Evolutionary conservation across 2,888 invertebrate species (phyloP).

Genomic region (Lacanobia oleracea): DNA sequence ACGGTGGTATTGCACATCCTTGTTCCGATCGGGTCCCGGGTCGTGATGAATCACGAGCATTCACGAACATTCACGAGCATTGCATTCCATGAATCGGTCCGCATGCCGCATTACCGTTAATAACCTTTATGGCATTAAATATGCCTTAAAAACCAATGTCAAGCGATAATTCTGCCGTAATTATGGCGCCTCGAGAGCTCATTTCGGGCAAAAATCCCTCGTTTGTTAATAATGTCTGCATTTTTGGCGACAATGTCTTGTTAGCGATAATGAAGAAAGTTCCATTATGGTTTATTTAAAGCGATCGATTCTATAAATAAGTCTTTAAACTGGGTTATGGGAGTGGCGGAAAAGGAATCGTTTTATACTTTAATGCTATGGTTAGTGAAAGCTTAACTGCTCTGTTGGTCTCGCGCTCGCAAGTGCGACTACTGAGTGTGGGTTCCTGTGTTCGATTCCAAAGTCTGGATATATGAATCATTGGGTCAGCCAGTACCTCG

Average conservation of each 20-base stretch:
- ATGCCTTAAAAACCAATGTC: slow-evolving; percentile 76
- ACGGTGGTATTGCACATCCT: slow-evolving; percentile 62
- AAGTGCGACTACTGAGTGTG: too few relatives aligned
- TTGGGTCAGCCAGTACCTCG: too few relatives aligned
- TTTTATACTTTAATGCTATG: background rate
- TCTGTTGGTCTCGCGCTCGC: too few relatives aligned
- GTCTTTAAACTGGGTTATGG: slow-evolving; percentile 24
- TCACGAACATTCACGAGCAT: slow-evolving; percentile 78
- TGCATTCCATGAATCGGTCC: slow-evolving; percentile 78
- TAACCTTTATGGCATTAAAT: slow-evolving; percentile 78
- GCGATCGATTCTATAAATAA: slow-evolving; percentile 31
- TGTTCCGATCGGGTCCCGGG: slow-evolving; percentile 62
- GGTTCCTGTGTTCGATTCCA: too few relatives aligned
- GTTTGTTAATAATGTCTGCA: slow-evolving; percentile 71
- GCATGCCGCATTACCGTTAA: slow-evolving; percentile 82
- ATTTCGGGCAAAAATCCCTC: slow-evolving; percentile 71
- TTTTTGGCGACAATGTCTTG: slow-evolving; percentile 54
- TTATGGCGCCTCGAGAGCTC: slow-evolving; percentile 74
- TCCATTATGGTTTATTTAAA: slow-evolving; percentile 13
- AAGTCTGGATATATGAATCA: too few relatives aligned
- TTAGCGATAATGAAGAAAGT: slow-evolving; percentile 54
- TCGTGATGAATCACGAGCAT: slow-evolving; percentile 78
- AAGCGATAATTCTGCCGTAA: slow-evolving; percentile 74
- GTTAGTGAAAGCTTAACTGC: slow-evolving; percentile 14
- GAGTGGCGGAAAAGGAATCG: background rate